Base-by-base conservation (phyloP, 2,888 invertebrate genomes). In the Leptogaster cylindrica region DNA sequence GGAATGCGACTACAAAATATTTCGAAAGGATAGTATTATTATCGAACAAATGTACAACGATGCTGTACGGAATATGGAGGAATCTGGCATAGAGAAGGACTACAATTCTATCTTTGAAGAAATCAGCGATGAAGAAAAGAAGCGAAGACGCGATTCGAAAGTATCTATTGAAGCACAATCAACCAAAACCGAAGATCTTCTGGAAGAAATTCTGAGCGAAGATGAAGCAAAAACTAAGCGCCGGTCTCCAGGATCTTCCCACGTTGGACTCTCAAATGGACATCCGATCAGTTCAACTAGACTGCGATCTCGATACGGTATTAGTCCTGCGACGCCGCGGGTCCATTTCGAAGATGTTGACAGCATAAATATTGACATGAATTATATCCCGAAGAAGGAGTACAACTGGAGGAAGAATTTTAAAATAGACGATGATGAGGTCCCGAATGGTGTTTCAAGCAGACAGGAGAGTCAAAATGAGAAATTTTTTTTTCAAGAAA, bases 361-460 rank as follows among this genome's bases (percentile, higher is more conserved):
- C 23, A 31, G 48, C 1, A 12, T 41, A 1, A 77, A 79, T 5
- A 75, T 79, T 2, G 79, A 80, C 64, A 28, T 80, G 8, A 77
- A 77, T 27, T 79, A 79, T 52, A 76, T 72, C n/a, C 80, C 81
- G 0, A 79, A 76, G 36, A 71, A 73, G n/a, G 80, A 80, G 48
- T 80, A 80, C 66, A 80, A 81, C 39, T 80, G 80, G 80, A 75
- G 80, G 3, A 80, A 80, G 58, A 80, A 80, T 52, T 80, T 80
- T 25, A 77, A 76, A 39, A 66, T 80, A n/a, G 79, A 79, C 33
- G 80, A 80, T 18, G 61, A 69, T 8, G 64, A 70, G 20, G 1
- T 16, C 2, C 25, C 14, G n/a, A 73, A 74, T 0, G 71, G n/a
- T 8, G 6, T 20, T 7, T 1, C 25, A 14, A 27, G 16, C 7